Conservation (phyloP, 35 echinoderm and acorn worm genomes). For the Heliocidaris erythrogramma region DNA sequence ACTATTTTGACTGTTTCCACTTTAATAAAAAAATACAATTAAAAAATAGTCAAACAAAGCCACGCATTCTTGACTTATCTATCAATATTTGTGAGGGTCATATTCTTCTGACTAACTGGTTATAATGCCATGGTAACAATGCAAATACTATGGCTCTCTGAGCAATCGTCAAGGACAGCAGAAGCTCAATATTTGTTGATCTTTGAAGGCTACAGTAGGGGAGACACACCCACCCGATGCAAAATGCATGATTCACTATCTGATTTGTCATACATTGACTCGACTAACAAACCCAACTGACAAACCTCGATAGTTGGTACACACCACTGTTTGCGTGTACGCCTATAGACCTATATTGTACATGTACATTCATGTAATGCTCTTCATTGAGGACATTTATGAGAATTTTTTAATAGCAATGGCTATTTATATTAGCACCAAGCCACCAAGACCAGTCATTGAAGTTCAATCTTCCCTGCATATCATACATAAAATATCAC, state of each 20-base stretch:
- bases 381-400: too few relatives aligned
- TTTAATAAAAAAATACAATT: too few relatives aligned
- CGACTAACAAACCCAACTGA: too few relatives aligned
- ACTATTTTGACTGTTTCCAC: neutral
- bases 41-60: neutral
- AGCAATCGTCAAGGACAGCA: neutral
- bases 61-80: constrained; percentile 2
- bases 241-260: constrained; percentile 5
- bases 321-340: too few relatives aligned
- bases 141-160: neutral
- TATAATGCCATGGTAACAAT: neutral
- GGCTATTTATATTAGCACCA: too few relatives aligned
- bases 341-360: too few relatives aligned
- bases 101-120: neutral
- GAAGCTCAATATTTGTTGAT: neutral
- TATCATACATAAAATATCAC: neutral
- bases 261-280: neutral
- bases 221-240: neutral
- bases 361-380: neutral
- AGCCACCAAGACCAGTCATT: neutral
- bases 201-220: neutral
- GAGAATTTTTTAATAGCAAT: too few relatives aligned
- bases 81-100: constrained; percentile 11
- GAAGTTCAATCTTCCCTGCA: neutral
- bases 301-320: too few relatives aligned